A percentile compares a stretch with the other conserved stretches of the same genome.
phyloP scores from a whole-genome alignment of 2,797 vertebrate species.

The Bradypus variegatus region DNA sequence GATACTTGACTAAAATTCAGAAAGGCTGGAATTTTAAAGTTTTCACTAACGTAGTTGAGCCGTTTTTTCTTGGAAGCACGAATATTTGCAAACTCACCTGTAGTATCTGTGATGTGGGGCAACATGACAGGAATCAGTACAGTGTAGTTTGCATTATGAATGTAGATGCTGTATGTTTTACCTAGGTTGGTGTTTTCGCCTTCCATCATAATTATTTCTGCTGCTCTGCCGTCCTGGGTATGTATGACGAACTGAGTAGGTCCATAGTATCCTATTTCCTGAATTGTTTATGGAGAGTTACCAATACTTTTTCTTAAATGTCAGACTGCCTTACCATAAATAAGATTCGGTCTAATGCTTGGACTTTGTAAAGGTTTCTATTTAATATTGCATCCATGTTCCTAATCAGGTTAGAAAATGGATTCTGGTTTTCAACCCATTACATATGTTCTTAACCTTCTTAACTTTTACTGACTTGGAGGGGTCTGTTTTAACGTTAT shows the following conservation, averaged over 20 bases:
- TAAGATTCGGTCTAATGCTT: neutral
- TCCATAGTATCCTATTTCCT: neutral
- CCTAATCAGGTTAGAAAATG: neutral
- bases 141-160: neutral
- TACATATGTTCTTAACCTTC: neutral
- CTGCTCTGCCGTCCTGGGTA: neutral
- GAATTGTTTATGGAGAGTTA: neutral
- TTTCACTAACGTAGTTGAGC: neutral
- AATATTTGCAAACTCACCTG: neutral
- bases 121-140: neutral
- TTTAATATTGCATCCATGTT: neutral
- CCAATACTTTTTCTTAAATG: neutral
- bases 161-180: neutral
- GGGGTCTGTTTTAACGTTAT: neutral
- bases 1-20: neutral
- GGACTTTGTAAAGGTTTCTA: neutral
- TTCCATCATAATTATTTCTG: neutral
- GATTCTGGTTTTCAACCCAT: neutral
- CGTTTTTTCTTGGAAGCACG: neutral
- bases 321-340: neutral
- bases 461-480: neutral
- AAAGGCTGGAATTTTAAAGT: neutral
- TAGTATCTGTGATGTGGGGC: neutral
- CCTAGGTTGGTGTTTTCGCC: neutral
- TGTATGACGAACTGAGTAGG: neutral